Evolutionary conservation across 2,888 invertebrate genomes (phyloP), one percentile per base, ranked within the genome.

Genomic region (Graphium colonna): DNA sequence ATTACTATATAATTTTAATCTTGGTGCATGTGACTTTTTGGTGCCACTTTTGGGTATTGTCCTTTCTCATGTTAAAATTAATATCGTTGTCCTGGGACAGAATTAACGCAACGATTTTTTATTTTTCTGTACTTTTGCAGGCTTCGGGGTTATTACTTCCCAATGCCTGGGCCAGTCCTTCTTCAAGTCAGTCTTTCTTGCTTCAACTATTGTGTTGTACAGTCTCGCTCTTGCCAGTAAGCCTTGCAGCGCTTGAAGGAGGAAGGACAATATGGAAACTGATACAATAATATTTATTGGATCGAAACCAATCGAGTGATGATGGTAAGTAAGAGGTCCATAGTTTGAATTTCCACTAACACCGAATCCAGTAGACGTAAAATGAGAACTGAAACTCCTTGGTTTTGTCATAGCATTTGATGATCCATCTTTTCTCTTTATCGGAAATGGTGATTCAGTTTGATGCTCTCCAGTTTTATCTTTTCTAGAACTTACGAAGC

Each of bases 261-360:
- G 63, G 51, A 90, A 84, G 3, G 90, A 89, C 13, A 90, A 65
- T 0, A 90, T 68, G 2, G 90, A 90, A 66, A 90, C 68, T 0
- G 90, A 90, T 0, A 90, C 83, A 1, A 90, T 77, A 18, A 90
- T 88, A 59, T 90, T 90, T 45, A 90, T 73, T 7, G 90, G 90
- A 71, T 90, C 90, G 55, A 90, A 86, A n/a, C 89, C 89, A 48
- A 90, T 85, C 1, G 88, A 89, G 63, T 90, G 89, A 55, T 90
- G 90, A 59, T 90, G 88, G 58, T 87, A 88, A 0, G 83, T 77
- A 10, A 75, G 69, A 1, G 58, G 48, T 15, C 72, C 79, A 59
- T 80, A 80, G 57, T 78, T 83, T 0, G 69, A 70, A 48, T 67
- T 76, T 0, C 71, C 82, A 42, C 78, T 84, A 0, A 65, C 71